Conservation (phyloP, 30 jellyfish, hydroid and myxozoan species). For the Sanderia malayensis region DNA sequence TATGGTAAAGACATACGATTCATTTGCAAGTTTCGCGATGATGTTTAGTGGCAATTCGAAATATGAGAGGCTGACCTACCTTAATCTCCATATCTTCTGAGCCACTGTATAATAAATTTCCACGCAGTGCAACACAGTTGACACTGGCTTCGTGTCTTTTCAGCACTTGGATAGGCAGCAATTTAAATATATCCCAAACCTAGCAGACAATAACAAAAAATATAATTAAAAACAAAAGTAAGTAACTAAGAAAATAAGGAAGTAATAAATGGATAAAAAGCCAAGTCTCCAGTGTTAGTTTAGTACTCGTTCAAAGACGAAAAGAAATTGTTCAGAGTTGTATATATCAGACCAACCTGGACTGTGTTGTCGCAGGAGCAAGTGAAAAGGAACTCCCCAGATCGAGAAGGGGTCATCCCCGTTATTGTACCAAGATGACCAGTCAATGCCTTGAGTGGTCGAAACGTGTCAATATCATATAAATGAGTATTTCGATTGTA, state of each 20-base stretch:
- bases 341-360: constrained; percentile 84
- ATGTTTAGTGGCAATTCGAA: too few relatives aligned
- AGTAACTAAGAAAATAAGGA: background rate
- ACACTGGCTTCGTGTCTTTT: constrained; percentile 97
- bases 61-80: too few relatives aligned
- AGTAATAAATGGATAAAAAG: background rate
- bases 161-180: constrained; percentile 84
- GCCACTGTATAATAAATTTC: constrained; percentile 90
- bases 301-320: too few relatives aligned
- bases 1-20: too few relatives aligned
- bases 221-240: too few relatives aligned
- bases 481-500: constrained; percentile 93
- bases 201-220: constrained; percentile 10
- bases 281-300: too few relatives aligned
- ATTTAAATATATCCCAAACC: constrained; percentile 93
- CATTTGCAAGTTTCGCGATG: too few relatives aligned
- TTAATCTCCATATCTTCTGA: constrained; percentile 96
- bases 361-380: constrained; percentile 91
- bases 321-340: too few relatives aligned
- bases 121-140: constrained; percentile 85
- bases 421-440: constrained; percentile 96
- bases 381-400: constrained; percentile 94
- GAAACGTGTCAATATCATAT: constrained; percentile 81
- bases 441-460: constrained; percentile 70
- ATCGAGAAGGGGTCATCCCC: constrained; percentile 76